Percentiles rank a stretch among this genome's conserved stretches.
phyloP scores from a whole-genome alignment of 2,797 vertebrate species.

The Pseudopleuronectes americanus region DNA sequence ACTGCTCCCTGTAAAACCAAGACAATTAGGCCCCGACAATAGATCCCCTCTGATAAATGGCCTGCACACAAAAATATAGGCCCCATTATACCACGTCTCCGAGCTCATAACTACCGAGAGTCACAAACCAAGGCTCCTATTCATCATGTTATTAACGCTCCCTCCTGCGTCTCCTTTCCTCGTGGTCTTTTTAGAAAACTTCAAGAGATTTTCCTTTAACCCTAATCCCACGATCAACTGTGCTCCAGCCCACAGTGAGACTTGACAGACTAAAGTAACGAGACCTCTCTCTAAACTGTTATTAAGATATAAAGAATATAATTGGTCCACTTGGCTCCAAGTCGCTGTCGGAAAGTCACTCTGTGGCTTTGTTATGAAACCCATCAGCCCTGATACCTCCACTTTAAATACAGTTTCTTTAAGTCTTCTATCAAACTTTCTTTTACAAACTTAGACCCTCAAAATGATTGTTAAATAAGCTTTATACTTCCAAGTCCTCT shows the following conservation, averaged over 20 bases:
- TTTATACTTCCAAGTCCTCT: no score
- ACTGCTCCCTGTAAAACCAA: constrained; percentile 49
- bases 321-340: background rate
- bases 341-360: background rate
- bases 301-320: constrained; percentile 8
- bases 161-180: background rate
- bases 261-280: constrained; percentile 7
- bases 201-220: constrained; percentile 11
- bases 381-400: background rate
- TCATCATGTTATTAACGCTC: constrained; percentile 31
- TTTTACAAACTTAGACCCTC: background rate
- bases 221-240: constrained; percentile 16
- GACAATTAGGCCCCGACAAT: constrained; percentile 59
- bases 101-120: constrained; percentile 44
- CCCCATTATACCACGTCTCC: constrained; percentile 47
- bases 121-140: constrained; percentile 33
- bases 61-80: constrained; percentile 57
- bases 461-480: no score
- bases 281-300: background rate
- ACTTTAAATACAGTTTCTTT: background rate
- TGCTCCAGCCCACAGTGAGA: constrained; percentile 10
- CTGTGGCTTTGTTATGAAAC: background rate
- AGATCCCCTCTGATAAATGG: constrained; percentile 61
- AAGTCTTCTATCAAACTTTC: background rate
- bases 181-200: constrained; percentile 9